phyloP scores from a whole-genome alignment of 2,113 vertebrate genomes.

The Phalacrocorax aristotelis region DNA sequence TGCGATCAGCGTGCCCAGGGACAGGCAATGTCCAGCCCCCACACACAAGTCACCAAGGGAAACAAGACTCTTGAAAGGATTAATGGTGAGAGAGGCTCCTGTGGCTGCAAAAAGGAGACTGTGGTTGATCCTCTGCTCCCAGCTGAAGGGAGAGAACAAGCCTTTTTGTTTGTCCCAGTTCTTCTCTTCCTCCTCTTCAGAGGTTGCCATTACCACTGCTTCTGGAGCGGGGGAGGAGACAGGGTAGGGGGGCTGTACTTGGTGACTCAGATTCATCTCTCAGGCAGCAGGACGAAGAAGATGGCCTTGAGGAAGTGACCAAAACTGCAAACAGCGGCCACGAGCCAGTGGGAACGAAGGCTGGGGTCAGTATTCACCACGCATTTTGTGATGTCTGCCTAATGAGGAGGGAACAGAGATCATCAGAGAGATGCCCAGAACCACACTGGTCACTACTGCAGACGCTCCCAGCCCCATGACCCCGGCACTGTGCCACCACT shows the following conservation, averaged over 20 bases:
- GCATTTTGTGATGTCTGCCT: slow-evolving; percentile 92
- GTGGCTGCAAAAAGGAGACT: background rate
- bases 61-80: background rate
- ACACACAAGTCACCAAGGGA: background rate
- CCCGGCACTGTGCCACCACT: accelerated
- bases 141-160: background rate
- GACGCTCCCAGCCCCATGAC: background rate
- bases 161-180: background rate
- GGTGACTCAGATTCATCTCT: slow-evolving; percentile 77
- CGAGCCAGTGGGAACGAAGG: slow-evolving; percentile 89
- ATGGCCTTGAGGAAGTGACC: slow-evolving; percentile 90
- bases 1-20: background rate
- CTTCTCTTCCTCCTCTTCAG: slow-evolving; percentile 45
- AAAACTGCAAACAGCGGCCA: slow-evolving; percentile 80
- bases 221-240: slow-evolving; percentile 19
- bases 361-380: slow-evolving; percentile 89
- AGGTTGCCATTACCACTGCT: background rate
- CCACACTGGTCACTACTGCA: background rate
- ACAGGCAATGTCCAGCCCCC: background rate
- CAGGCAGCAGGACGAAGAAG: slow-evolving; percentile 87
- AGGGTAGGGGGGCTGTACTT: background rate
- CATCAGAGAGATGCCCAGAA: background rate
- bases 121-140: background rate
- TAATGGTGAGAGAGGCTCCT: background rate
- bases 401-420: background rate